Evolutionary conservation across 2,888 invertebrate species (phyloP).

Genomic region (Choreutis nemorana): DNA sequence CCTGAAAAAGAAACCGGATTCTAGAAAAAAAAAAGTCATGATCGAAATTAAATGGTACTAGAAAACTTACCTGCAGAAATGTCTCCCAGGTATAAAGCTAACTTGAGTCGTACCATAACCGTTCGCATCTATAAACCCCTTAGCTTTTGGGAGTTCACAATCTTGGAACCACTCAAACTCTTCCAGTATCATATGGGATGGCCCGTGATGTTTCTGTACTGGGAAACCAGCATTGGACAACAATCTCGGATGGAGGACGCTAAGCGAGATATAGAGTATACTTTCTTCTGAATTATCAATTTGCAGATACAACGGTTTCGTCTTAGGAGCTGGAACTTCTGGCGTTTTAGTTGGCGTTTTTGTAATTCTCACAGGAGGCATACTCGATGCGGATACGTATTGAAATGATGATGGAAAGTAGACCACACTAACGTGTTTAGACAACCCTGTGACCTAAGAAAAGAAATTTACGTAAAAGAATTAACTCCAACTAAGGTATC

Average conservation of each 20-base stretch:
- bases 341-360: slow-evolving; percentile 21
- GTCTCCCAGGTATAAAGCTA: slow-evolving; percentile 36
- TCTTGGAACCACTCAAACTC: slow-evolving; percentile 45
- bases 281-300: slow-evolving; percentile 38
- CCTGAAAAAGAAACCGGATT: slow-evolving; percentile 18
- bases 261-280: slow-evolving; percentile 27
- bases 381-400: slow-evolving; percentile 31
- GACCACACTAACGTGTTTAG: slow-evolving; percentile 18
- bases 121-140: slow-evolving; percentile 28
- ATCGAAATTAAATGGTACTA: no score
- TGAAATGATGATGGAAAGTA: slow-evolving; percentile 38
- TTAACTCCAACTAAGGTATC: no score
- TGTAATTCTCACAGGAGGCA: slow-evolving; percentile 24
- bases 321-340: slow-evolving; percentile 34
- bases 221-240: slow-evolving; percentile 30
- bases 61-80: slow-evolving; percentile 37
- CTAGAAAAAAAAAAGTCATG: neutral
- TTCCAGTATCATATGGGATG: slow-evolving; percentile 40
- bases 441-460: slow-evolving; percentile 24
- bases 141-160: slow-evolving; percentile 22
- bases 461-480: neutral
- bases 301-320: slow-evolving; percentile 43
- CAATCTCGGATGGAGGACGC: slow-evolving; percentile 35
- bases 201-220: slow-evolving; percentile 29
- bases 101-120: slow-evolving; percentile 36